Evolutionary conservation across 2,888 invertebrate genomes (phyloP).

Genomic region (Aphodius sticticus): DNA sequence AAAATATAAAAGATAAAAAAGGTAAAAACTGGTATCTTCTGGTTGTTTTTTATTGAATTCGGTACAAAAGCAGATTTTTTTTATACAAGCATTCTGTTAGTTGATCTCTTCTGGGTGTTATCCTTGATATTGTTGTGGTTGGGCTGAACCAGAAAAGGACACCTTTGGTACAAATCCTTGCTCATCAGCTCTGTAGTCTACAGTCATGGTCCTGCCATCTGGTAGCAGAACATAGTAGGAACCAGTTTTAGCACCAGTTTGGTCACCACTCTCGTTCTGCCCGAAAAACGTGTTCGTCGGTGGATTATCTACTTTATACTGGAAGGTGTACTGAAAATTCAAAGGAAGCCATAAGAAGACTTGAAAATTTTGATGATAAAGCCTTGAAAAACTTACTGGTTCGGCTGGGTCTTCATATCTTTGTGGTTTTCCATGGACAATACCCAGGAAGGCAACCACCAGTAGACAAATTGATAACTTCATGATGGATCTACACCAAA

Average conservation of each 20-base stretch:
- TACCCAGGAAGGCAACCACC: neutral
- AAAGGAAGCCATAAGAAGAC: neutral
- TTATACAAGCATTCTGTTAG: slow-evolving; percentile 9
- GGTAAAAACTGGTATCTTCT: neutral
- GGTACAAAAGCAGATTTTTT: slow-evolving; percentile 7
- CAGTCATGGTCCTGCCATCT: slow-evolving; percentile 76
- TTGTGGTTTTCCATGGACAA: slow-evolving; percentile 33
- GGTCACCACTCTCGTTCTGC: slow-evolving; percentile 72
- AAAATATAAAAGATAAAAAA: too few relatives aligned
- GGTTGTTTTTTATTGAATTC: too few relatives aligned
- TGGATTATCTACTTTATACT: slow-evolving; percentile 77
- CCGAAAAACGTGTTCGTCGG: slow-evolving; percentile 74
- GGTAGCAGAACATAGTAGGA: slow-evolving; percentile 74
- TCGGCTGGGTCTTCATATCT: slow-evolving; percentile 36
- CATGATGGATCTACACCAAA: slow-evolving; percentile 27
- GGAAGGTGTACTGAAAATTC: slow-evolving; percentile 71
- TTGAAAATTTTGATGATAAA: neutral
- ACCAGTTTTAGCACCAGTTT: slow-evolving; percentile 70
- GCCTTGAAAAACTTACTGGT: slow-evolving; percentile 38
- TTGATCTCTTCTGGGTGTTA: slow-evolving; percentile 19
- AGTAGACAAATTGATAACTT: slow-evolving; percentile 29
- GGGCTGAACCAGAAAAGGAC: slow-evolving; percentile 63
- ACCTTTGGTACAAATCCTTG: slow-evolving; percentile 78
- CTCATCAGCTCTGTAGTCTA: slow-evolving; percentile 75
- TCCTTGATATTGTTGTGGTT: slow-evolving; percentile 33